Evolutionary conservation across 2,113 vertebrate genomes (phyloP).

Genomic region (Etheostoma cragini): DNA sequence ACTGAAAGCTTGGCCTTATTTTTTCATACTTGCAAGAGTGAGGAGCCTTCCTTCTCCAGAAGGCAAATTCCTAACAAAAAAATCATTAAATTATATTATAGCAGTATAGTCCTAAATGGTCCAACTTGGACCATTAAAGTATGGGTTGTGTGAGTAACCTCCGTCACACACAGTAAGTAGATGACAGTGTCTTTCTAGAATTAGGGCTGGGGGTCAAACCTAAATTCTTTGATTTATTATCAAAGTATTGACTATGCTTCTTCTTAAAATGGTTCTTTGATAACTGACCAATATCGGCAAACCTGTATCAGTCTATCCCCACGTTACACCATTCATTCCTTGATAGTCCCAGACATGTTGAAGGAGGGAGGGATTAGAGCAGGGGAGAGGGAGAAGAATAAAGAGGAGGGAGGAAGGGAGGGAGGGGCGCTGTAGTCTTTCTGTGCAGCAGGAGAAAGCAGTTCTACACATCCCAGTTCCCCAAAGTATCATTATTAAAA

Average conservation of each 20-base stretch:
- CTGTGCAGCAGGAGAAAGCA: conserved; percentile 65
- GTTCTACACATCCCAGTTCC: conserved; percentile 84
- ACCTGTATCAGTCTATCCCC: not conserved
- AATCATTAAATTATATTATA: not conserved
- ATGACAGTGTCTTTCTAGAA: not conserved
- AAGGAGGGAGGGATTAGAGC: conserved; percentile 80
- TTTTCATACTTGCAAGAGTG: not conserved
- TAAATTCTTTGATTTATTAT: not conserved
- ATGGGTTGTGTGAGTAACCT: no score
- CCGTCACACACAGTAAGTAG: not conserved
- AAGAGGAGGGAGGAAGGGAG: not conserved
- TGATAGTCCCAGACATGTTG: conserved; percentile 75
- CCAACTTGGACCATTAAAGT: not conserved
- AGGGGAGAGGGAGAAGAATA: conserved; percentile 58
- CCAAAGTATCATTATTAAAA: conserved; percentile 88
- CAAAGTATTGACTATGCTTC: no score
- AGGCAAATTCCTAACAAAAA: not conserved
- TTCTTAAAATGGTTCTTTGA: not conserved
- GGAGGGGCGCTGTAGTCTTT: conserved; percentile 66
- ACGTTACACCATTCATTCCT: conserved; percentile 17
- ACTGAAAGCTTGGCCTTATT: not conserved
- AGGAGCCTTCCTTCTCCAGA: not conserved
- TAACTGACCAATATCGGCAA: not conserved
- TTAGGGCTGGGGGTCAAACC: not conserved
- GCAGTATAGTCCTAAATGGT: not conserved